phyloP scores from a whole-genome alignment of 2,113 vertebrate genomes.

The Aptenodytes patagonicus region DNA sequence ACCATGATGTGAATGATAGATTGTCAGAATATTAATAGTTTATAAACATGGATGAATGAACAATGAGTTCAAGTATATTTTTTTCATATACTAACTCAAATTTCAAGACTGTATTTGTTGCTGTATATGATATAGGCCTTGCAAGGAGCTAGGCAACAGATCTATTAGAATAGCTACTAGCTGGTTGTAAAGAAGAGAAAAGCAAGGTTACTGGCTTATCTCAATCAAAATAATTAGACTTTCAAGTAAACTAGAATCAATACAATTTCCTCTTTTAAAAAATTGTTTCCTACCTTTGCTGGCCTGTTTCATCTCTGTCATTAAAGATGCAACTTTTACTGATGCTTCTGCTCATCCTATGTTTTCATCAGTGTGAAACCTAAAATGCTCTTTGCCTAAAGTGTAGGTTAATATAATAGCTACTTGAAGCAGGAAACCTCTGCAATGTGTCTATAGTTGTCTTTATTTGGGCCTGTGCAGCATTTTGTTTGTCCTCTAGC shows the following conservation, averaged over 20 bases:
- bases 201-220: constrained; percentile 30
- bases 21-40: constrained; percentile 11
- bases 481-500: constrained; percentile 90
- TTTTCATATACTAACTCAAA: neutral
- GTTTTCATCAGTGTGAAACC: constrained; percentile 75
- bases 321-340: constrained; percentile 77
- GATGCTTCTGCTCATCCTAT: constrained; percentile 73
- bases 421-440: constrained; percentile 73
- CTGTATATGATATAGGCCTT: constrained; percentile 53
- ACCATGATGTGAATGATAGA: neutral
- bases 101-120: constrained; percentile 30
- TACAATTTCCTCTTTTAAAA: constrained; percentile 58
- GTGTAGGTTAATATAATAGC: constrained; percentile 74
- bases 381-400: constrained; percentile 73
- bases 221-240: constrained; percentile 58
- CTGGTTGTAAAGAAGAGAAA: constrained; percentile 26
- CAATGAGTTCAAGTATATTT: neutral
- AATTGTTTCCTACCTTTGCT: constrained; percentile 80
- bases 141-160: constrained; percentile 37
- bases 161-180: constrained; percentile 38
- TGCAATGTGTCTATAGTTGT: constrained; percentile 78
- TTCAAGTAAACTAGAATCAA: constrained; percentile 57
- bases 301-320: constrained; percentile 78
- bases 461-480: constrained; percentile 89
- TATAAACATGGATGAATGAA: neutral